Evolutionary conservation across 2,797 vertebrate species (phyloP), one percentile per base, ranked within the genome.

Genomic region (Hippocampus kuda): DNA sequence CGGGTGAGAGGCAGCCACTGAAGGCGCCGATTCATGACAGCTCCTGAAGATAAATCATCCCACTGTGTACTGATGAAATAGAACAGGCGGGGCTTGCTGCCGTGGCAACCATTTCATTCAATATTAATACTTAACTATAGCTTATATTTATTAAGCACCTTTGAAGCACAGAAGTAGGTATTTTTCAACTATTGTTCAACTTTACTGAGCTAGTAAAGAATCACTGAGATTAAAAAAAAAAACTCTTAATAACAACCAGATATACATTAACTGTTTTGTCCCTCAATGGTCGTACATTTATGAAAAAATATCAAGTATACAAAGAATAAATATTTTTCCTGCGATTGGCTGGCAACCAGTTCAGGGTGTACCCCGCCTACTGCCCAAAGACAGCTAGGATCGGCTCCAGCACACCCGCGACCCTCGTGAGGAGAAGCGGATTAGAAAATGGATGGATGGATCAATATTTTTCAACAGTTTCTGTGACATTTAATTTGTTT

Each of bases 1-100:
- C 30, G 5, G 15, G 77, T 77, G 83, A 72, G 67, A 86, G 63
- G 11, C 69, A 70, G 67, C 74, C 80, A 70, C n/a, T 30, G 62
- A 68, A 67, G 70, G 68, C 18, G 42, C 57, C 11, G 49, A 74
- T 66, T 42, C 72, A 57, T 75, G n/a, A 59, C 48, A 62, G 69
- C 63, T 68, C 16, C 44, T 12, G 70, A 30, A 53, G 54, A 24
- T 13, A 78, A 70, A 57, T 72, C 44, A 38, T 8, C 11, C 30
- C 44, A 20, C n/a, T 54, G 48, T 66, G 20, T 9, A 34, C 53
- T 24, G 8, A 10, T n/a, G 9, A n/a, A 54, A n/a, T 54, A 24
- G n/a, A 24, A 13, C 11, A 24, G 49, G 18, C 2, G 49, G 18
- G 18, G 16, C 48, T 51, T 20, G 48, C 18, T 38, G 34, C 34